A percentile compares a stretch with the other conserved stretches of the same genome.
These are phyloP conservation scores for Terrapene triunguis DNA, from an alignment of 2,113 vertebrate species.

Conservation along the genomic window DNA sequence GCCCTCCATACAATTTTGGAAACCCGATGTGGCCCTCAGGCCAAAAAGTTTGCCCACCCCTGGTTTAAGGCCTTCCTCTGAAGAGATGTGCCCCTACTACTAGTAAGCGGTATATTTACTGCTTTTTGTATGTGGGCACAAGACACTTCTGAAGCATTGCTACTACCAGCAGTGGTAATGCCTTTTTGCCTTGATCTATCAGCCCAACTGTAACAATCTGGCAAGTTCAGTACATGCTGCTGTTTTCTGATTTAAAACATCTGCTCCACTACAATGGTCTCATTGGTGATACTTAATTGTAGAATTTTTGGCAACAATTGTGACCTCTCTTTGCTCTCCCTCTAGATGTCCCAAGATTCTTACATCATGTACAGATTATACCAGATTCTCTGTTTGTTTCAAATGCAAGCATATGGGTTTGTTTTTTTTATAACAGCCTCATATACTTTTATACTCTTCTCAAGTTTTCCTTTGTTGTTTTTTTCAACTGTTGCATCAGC, in stretches of 20 bases:
- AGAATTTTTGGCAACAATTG: neutral
- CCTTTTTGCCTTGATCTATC: neutral
- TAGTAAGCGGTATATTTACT: neutral
- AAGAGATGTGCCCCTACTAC: neutral
- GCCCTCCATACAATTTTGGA: too few relatives aligned
- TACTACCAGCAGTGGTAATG: neutral
- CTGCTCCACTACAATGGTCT: neutral
- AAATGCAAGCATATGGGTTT: neutral
- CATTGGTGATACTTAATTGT: neutral
- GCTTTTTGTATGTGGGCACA: neutral
- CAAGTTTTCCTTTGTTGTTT: neutral
- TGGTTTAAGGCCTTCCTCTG: neutral
- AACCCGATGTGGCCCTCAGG: too few relatives aligned
- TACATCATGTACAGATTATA: neutral
- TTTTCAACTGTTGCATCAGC: neutral
- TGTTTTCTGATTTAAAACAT: neutral
- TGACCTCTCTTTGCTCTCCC: neutral
- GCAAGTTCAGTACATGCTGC: neutral
- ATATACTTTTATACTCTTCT: neutral
- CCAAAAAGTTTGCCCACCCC: too few relatives aligned
- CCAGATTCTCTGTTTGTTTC: neutral
- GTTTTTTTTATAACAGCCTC: slow-evolving; percentile 24
- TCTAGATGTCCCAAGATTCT: slow-evolving; percentile 28
- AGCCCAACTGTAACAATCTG: neutral
- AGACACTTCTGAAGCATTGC: neutral